phyloP scores from a whole-genome alignment of 2,797 vertebrate species.

The Sebastes itinus region DNA sequence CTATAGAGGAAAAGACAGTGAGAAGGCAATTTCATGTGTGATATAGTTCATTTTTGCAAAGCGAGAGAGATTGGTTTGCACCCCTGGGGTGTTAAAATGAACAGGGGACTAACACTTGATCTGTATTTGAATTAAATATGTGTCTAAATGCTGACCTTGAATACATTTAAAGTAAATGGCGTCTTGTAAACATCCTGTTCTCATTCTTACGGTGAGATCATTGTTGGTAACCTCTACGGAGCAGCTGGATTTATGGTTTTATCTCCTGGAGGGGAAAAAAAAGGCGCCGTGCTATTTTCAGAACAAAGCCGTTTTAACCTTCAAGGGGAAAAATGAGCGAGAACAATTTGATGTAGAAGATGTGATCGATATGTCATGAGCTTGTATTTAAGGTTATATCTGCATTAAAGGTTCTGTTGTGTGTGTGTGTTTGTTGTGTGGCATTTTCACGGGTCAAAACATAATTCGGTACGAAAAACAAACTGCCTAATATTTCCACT shows the following conservation, averaged over 20 bases:
- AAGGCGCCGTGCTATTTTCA: neutral
- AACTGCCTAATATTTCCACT: neutral
- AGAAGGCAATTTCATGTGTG: neutral
- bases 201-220: neutral
- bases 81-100: neutral
- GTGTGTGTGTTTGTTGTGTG: neutral
- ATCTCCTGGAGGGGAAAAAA: neutral
- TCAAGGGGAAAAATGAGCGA: neutral
- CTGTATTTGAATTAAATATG: neutral
- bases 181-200: neutral
- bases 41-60: neutral
- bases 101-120: neutral
- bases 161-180: neutral
- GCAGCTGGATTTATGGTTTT: constrained; percentile 6
- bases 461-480: neutral
- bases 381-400: neutral
- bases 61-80: neutral
- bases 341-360: neutral
- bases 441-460: constrained; percentile 2
- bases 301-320: constrained; percentile 19
- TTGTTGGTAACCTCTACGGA: neutral
- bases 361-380: neutral
- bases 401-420: neutral
- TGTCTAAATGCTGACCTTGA: constrained; percentile 9
- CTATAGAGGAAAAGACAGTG: neutral